Base-by-base conservation (phyloP, 2,113 vertebrate genomes). In the Chelonoidis abingdonii region DNA sequence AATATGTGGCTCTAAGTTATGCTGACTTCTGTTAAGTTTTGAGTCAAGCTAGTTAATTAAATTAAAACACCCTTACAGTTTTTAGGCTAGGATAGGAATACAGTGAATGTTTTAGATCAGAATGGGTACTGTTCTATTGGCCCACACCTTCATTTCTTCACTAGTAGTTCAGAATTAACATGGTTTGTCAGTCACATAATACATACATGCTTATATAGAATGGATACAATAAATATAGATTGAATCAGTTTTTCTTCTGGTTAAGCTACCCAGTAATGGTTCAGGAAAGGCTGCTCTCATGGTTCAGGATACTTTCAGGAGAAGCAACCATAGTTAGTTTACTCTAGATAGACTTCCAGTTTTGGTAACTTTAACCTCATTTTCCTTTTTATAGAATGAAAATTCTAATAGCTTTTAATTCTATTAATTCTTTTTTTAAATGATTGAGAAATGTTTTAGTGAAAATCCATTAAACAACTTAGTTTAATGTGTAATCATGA, bases 331-430 rank as follows among this genome's bases (percentile, higher is more conserved):
- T 62, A 16, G 10, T 92, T 56, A 2, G 17, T 80, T 53, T 19
- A 82, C 10, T 80, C 0, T 0, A 4, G 35, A 1, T 3, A 38
- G 65, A 83, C 75, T 47, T 86, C 89, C 94, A 91, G 75, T 89
- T 10, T 85, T 89, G 90, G 89, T 93, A 80, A 72, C 79, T 50
- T 87, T 83, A 92, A 95, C 92, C 89, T 97, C 86, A 5, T 96
- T 96, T 97, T 95, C 96, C 96, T 98, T 95, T 97, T 97, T 97
- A 94, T 97, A 98, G 96, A 98, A 94, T 96, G 95, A 87, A 94
- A 89, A 72, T 76, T 53, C 14, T 31, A 97, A 62, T 84, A 1
- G 69, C 89, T 97, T 96, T 92, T 97, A 92, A 93, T 92, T 95
- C 95, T 14, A 65, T 84, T 65, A 35, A 50, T 88, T 87, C 83